Evolutionary conservation across 92 coral and sea anemone genomes (phyloP), one percentile per base, ranked within the genome.

Genomic region (Umimayanthus chanpuru): DNA sequence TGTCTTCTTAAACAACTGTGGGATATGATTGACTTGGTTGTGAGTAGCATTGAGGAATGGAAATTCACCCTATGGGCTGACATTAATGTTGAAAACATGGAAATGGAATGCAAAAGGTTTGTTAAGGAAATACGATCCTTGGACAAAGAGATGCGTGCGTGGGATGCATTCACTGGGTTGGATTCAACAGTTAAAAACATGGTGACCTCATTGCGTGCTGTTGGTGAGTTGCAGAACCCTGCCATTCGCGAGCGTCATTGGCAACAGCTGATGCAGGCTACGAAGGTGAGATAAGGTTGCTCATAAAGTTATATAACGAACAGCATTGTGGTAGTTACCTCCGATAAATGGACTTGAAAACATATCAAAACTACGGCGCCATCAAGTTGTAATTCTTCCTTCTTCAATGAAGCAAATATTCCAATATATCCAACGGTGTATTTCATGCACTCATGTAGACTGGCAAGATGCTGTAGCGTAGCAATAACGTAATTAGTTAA

Each of bases 221-320:
- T 97, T 76, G 98, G 98, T 84, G 98, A 97, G 88, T 81, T 97
- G 77, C 99, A 97, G 94, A 97, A 97, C 88, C 97, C 98, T 49
- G 99, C 99, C 44, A 97, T 97, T 76, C 91, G 99, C 73, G 99
- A 97, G 66, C 97, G 99, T 73, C 99, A 97, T 89, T 97, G 99
- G 99, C 98, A 97, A 85, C 99, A 97, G 89, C 94, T 97, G 25
- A 97, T 97, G 99, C 99, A 97, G 94, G 99, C 99, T 18, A 97
- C 99, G n/a, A 96, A 97, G 97, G 99, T 97, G 70, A 26, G 90
- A 8, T 16, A 25, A 85, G 11, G 61, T 58, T 23, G 28, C 15
- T 0, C 28, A 15, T 18, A 29, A n/a, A 36, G 58, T 15, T 55
- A 30, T 73, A 25, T 40, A 4, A 39, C 23, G 16, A 76, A 41